These are phyloP conservation scores for Artemia sinica DNA, from an alignment of 2,888 invertebrate genomes.

Conservation along the genomic window DNA sequence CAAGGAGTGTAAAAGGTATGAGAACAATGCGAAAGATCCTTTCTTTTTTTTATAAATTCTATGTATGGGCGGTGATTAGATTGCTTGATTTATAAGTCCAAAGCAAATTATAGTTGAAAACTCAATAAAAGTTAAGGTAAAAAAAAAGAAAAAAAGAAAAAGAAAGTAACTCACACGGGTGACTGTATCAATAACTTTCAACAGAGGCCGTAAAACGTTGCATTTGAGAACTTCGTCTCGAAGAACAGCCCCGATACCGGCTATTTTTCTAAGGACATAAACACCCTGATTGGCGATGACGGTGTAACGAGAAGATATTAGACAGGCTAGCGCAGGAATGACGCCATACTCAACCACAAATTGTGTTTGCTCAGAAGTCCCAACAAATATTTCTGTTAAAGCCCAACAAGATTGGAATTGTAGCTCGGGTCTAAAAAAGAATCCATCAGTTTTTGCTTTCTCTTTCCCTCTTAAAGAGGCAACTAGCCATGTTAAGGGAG, in stretches of 20 bases:
- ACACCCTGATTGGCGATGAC: constrained; percentile 76
- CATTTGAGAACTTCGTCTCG: constrained; percentile 60
- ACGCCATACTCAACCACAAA: constrained; percentile 72
- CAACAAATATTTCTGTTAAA: too few species aligned
- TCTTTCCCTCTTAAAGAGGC: too few species aligned
- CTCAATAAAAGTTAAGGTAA: too few species aligned
- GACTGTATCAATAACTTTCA: constrained; percentile 46
- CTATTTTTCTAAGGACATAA: constrained; percentile 92
- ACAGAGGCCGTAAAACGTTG: constrained; percentile 52
- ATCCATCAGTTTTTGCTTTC: too few species aligned
- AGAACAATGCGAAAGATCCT: too few species aligned
- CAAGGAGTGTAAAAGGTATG: too few species aligned
- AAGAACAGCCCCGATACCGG: constrained; percentile 64
- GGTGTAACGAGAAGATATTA: constrained; percentile 46
- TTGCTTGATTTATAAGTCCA: too few species aligned
- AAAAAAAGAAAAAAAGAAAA: neutral
- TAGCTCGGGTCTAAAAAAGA: constrained; percentile 46
- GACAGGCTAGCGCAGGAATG: constrained; percentile 54
- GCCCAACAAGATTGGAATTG: constrained; percentile 98
- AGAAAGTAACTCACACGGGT: constrained; percentile 43
- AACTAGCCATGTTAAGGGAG: too few species aligned
- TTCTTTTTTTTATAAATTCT: too few species aligned
- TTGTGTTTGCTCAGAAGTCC: constrained; percentile 73
- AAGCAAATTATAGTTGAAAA: too few species aligned
- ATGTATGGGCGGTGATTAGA: too few species aligned